These are phyloP conservation scores for Eupithecia tripunctaria DNA, from an alignment of 2,888 invertebrate species.

Conservation along the genomic window DNA sequence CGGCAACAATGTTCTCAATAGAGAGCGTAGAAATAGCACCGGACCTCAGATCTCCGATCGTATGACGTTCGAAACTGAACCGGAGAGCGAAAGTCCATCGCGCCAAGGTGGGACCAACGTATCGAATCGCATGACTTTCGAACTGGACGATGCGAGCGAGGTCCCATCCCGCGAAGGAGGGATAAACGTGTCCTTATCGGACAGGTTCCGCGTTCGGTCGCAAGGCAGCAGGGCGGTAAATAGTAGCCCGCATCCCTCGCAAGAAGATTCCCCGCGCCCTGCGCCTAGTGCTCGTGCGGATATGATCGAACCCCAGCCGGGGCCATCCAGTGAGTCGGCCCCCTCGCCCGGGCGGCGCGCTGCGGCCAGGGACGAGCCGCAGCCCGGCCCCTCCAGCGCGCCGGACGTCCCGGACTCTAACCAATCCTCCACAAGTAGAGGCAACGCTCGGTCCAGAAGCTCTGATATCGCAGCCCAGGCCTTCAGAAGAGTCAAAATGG, in stretches of 20 bases:
- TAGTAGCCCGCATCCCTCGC: not conserved
- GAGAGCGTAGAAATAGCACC: constrained; percentile 12
- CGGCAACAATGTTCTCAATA: not conserved
- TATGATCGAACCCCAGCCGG: constrained; percentile 17
- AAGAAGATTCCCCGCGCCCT: not conserved
- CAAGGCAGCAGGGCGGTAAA: constrained; percentile 51
- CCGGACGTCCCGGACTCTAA: constrained; percentile 42
- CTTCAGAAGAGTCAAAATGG: constrained; percentile 70
- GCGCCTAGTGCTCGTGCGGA: not conserved
- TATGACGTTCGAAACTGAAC: constrained; percentile 37
- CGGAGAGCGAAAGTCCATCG: constrained; percentile 31
- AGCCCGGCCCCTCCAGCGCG: constrained; percentile 26
- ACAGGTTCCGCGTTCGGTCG: constrained; percentile 70
- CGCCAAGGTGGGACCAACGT: constrained; percentile 36
- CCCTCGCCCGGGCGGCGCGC: not conserved
- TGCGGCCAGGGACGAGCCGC: constrained; percentile 6
- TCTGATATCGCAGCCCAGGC: constrained; percentile 67
- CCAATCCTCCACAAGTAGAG: constrained; percentile 70
- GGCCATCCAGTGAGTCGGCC: not conserved
- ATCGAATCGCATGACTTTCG: constrained; percentile 43
- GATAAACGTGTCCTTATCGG: constrained; percentile 53
- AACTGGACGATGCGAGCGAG: constrained; percentile 34
- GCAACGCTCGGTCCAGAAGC: constrained; percentile 61
- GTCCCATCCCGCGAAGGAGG: constrained; percentile 26
- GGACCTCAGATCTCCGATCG: constrained; percentile 34